Evolutionary conservation across 30 jellyfish, hydroid and myxozoan genomes (phyloP), one percentile per base, ranked within the genome.

Genomic region (Hydra vulgaris): DNA sequence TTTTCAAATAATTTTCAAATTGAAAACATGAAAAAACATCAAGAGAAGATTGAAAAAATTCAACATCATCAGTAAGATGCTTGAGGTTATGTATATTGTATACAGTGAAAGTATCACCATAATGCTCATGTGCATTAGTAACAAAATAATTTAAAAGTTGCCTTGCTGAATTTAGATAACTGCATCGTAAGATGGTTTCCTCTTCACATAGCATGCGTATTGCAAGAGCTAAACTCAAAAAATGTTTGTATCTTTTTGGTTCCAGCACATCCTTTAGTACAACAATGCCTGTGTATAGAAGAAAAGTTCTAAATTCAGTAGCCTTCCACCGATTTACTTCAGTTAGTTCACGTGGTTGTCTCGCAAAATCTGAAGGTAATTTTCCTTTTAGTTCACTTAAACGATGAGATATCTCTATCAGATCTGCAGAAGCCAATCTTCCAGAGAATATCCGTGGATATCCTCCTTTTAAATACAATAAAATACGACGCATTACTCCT

Each of bases 401-500:
- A 40, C 61, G 61, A 40, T 40, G 61, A 40, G 61, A 40, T 40
- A 40, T 40, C 61, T 40, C 61, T 40, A 40, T 40, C 61, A 40
- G 61, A 40, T 40, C 61, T 40, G 61, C 61, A 40, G 61, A 40
- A 40, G 61, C 61, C 61, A 40, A 40, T 40, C 61, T 40, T 40
- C 61, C 61, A 40, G 61, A 40, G 61, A 40, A 40, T 40, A 40
- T 40, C 61, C 61, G 61, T 40, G 61, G 61, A 40, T 40, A 40
- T 40, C 76, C 76, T 23, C 27, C 76, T 23, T 69, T 69, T 53
- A 26, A 74, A 25, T 26, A 21, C 20, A 20, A 21, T 23, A 74
- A 20, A 18, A 74, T 21, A 21, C 82, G 82, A 25, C 20, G 69
- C 54, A 74, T 23, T 26, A 74, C 82, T 21, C 82, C 82, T 70